Evolutionary conservation across 2,888 invertebrate species (phyloP), one percentile per base, ranked within the genome.

Genomic region (Germaria angustata): DNA sequence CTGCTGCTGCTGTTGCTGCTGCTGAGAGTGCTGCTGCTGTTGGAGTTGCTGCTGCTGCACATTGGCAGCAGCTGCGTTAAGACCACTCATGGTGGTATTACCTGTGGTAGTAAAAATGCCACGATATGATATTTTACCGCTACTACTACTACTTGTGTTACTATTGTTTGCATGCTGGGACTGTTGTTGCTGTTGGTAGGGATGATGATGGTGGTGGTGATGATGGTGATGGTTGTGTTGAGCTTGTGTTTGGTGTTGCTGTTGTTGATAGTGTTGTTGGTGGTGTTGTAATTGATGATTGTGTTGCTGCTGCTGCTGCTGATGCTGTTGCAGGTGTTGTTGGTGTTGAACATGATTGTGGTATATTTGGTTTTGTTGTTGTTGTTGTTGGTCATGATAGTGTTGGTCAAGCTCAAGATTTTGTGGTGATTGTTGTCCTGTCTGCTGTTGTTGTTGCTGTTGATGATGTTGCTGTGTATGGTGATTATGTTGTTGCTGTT

Each of bases 81-180:
- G 84, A 28, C 88, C 89, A 88, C 87, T 92, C 88, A 87, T 92
- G 88, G 87, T 92, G 88, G 89, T 89, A 90, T 89, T 92, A 89
- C 93, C 92, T 86, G 95, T 93, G 78, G 95, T 94, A 84, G 95
- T 94, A 91, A 96, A 95, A 80, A 95, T 94, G 80, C 94, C 94
- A 84, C 94, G 93, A 92, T 95, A 95, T 86, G 93, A 92, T 88
- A 93, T 92, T 90, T 93, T 93, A 85, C 91, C 90, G 85, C 93
- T 92, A 86, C 86, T 86, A 84, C 79, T 85, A 85, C 84, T 85
- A 85, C 66, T 86, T 53, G 75, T 61, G 15, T 71, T 81, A 78
- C 63, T 79, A 71, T 66, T 93, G 93, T 68, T 88, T 90, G 90
- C 71, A 91, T 91, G 80, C 83, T 86, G 85, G 51, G 86, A 85